Conservation (phyloP, 2,797 vertebrate genomes). For the Novumbra hubbsi region DNA sequence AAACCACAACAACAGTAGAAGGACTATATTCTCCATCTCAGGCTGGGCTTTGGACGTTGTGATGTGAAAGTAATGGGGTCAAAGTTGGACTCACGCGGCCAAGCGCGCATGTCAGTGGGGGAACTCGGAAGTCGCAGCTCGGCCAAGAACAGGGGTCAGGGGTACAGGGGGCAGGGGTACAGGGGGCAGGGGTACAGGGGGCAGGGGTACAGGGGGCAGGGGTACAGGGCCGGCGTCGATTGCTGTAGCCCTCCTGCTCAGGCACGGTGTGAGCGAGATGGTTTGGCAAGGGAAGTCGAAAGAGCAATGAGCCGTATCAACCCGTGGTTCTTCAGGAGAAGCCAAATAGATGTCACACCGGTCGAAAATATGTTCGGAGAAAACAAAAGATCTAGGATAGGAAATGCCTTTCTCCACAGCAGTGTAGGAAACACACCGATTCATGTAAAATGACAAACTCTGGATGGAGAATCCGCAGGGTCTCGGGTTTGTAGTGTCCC, state of each 20-base stretch:
- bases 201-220: neutral
- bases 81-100: neutral
- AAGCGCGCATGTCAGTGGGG: neutral
- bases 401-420: neutral
- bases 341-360: neutral
- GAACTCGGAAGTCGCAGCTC: neutral
- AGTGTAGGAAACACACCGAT: too few species aligned
- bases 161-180: neutral
- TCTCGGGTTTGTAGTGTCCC: too few species aligned
- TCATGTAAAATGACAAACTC: too few species aligned
- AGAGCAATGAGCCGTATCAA: neutral
- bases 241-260: neutral
- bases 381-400: neutral
- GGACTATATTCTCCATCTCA: neutral
- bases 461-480: too few species aligned
- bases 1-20: neutral
- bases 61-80: constrained; percentile 5
- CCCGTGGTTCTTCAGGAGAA: neutral
- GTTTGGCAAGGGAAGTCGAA: neutral
- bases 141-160: neutral
- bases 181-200: neutral
- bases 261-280: neutral
- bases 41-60: neutral
- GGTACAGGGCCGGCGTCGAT: neutral
- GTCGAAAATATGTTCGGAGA: neutral